A percentile compares a stretch with the other conserved stretches of the same genome.
Evolutionary conservation across 2,888 invertebrate species (phyloP).

Genomic region (Acleris emargana): DNA sequence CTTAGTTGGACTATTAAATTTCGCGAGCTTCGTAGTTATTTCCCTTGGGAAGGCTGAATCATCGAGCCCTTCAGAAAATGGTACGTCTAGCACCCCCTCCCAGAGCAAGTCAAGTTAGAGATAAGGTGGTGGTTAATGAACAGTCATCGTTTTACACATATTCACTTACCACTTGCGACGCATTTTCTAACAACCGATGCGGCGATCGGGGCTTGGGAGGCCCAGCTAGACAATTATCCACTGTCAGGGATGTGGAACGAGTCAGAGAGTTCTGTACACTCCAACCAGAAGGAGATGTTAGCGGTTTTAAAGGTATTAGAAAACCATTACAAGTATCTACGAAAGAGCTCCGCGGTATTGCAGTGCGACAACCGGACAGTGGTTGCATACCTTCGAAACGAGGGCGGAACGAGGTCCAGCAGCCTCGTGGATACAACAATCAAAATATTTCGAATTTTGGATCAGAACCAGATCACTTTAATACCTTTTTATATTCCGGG

Average conservation of each 20-base stretch:
- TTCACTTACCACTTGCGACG: background rate
- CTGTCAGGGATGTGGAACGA: constrained; percentile 24
- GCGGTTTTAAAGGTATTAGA: constrained; percentile 7
- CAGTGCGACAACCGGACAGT: constrained; percentile 4
- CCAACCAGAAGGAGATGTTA: constrained; percentile 35
- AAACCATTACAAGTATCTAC: background rate
- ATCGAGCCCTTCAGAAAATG: background rate
- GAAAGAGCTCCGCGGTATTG: background rate
- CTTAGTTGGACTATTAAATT: background rate
- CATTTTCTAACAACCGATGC: constrained; percentile 3
- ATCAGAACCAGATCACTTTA: background rate
- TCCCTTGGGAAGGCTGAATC: constrained; percentile 1
- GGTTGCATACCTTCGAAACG: background rate
- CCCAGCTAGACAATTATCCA: background rate
- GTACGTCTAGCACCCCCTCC: background rate
- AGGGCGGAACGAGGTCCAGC: constrained; percentile 6
- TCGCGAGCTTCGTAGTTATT: background rate
- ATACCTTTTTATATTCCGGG: constrained; percentile 32
- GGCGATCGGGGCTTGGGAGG: background rate
- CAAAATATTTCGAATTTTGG: background rate
- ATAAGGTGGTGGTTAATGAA: background rate
- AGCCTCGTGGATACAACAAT: background rate
- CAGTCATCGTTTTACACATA: background rate
- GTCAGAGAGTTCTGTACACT: constrained; percentile 22
- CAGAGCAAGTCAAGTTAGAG: background rate